A percentile compares a stretch with the other conserved stretches of the same genome.
Evolutionary conservation across 2,888 invertebrate genomes (phyloP).

Genomic region (Blastobasis adustella): DNA sequence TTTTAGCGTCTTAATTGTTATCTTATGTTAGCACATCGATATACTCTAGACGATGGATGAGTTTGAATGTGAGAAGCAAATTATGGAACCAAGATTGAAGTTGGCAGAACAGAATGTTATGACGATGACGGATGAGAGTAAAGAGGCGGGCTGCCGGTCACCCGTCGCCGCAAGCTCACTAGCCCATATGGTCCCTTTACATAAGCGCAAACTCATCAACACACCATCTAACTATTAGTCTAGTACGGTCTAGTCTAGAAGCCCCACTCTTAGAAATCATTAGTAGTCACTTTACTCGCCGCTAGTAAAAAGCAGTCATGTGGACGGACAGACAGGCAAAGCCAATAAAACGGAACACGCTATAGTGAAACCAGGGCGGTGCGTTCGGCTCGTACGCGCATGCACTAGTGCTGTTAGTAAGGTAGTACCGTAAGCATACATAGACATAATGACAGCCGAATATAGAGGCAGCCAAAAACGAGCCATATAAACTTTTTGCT

Average conservation of each 20-base stretch:
- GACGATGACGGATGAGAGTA: slow-evolving; percentile 26
- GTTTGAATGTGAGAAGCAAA: slow-evolving; percentile 42
- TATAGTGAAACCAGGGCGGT: slow-evolving; percentile 26
- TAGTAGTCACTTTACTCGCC: slow-evolving; percentile 10
- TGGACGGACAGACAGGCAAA: slow-evolving; percentile 55
- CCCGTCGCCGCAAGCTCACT: slow-evolving; percentile 4
- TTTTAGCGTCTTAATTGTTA: slow-evolving; percentile 12
- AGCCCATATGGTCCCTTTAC: no score
- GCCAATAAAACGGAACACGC: slow-evolving; percentile 25
- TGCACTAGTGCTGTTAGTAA: slow-evolving; percentile 59
- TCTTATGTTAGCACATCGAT: slow-evolving; percentile 30
- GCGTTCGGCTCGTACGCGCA: slow-evolving; percentile 34
- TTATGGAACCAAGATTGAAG: slow-evolving; percentile 19
- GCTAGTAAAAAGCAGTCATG: slow-evolving; percentile 32
- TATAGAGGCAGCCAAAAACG: slow-evolving; percentile 72
- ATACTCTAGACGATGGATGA: slow-evolving; percentile 34
- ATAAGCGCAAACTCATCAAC: slow-evolving; percentile 15
- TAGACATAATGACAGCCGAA: slow-evolving; percentile 72
- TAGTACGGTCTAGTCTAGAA: slow-evolving; percentile 16
- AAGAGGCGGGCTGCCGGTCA: slow-evolving; percentile 18
- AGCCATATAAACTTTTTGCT: slow-evolving; percentile 72
- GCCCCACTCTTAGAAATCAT: slow-evolving; percentile 13
- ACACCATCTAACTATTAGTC: slow-evolving; percentile 4
- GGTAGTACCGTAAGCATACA: slow-evolving; percentile 69
- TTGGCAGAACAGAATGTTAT: slow-evolving; percentile 30